Conservation (phyloP, 2,113 vertebrate species). For the Polyodon spathula region DNA sequence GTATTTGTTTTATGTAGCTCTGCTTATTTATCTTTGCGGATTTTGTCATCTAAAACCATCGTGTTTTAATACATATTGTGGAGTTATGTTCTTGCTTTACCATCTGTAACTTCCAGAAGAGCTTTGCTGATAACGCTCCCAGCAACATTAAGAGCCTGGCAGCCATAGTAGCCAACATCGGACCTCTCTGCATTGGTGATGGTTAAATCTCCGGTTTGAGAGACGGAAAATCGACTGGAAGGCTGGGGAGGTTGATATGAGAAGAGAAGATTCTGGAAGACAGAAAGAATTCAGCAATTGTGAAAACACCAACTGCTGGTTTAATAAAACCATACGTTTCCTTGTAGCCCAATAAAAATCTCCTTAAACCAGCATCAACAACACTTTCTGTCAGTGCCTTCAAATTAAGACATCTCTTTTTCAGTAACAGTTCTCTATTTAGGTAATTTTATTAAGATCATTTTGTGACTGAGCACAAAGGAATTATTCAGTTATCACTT, state of each 20-base stretch:
- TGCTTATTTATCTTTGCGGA: no score
- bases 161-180: slow-evolving; percentile 92
- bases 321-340: background rate
- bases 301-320: background rate
- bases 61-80: no score
- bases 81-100: slow-evolving; percentile 57
- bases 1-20: no score
- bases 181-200: slow-evolving; percentile 84
- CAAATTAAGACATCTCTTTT: no score
- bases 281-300: background rate
- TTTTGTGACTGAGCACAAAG: no score
- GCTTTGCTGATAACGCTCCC: slow-evolving; percentile 97
- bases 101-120: slow-evolving; percentile 92
- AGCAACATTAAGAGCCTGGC: slow-evolving; percentile 95
- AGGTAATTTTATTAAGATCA: no score
- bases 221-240: slow-evolving; percentile 90
- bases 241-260: slow-evolving; percentile 92
- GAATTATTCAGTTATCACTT: no score
- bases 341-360: background rate
- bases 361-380: no score
- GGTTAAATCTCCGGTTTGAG: slow-evolving; percentile 90
- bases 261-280: slow-evolving; percentile 83
- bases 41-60: no score
- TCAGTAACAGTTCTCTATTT: no score
- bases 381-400: no score